A percentile compares a stretch with the other conserved stretches of the same genome.
These are phyloP conservation scores for Nothocercus nigrocapillus DNA, from an alignment of 2,113 vertebrate genomes.

Conservation along the genomic window DNA sequence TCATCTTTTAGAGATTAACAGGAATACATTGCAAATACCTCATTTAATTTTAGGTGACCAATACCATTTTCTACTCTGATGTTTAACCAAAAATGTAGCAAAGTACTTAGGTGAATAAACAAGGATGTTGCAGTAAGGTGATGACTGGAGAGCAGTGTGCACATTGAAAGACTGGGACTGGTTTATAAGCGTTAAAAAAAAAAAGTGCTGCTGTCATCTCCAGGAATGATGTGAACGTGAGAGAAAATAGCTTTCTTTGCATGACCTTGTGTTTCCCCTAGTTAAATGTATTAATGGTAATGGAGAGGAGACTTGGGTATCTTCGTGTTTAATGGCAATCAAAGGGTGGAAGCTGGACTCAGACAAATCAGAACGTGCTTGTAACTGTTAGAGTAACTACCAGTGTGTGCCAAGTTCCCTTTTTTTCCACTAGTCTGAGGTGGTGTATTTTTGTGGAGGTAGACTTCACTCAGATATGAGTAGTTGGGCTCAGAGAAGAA, in stretches of 20 bases:
- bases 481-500: rapidly evolving
- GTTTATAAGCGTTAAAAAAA: neutral
- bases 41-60: neutral
- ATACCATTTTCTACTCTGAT: neutral
- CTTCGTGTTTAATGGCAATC: neutral
- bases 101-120: neutral
- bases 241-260: neutral
- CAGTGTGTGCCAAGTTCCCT: neutral
- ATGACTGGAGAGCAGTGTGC: neutral
- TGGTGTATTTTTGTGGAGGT: neutral
- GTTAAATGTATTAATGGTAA: neutral
- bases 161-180: neutral
- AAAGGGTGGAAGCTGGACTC: neutral
- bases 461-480: neutral
- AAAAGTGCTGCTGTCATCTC: neutral
- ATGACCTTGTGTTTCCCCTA: neutral
- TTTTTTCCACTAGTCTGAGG: neutral
- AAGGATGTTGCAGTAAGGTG: neutral
- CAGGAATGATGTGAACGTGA: neutral
- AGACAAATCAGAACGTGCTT: neutral
- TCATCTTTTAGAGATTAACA: neutral
- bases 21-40: neutral
- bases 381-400: neutral
- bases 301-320: neutral
- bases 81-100: neutral